Evolutionary conservation across 1,140 invertebrate species (phyloP), one percentile per base, ranked within the genome.

Genomic region (Drosophila sproati): DNA sequence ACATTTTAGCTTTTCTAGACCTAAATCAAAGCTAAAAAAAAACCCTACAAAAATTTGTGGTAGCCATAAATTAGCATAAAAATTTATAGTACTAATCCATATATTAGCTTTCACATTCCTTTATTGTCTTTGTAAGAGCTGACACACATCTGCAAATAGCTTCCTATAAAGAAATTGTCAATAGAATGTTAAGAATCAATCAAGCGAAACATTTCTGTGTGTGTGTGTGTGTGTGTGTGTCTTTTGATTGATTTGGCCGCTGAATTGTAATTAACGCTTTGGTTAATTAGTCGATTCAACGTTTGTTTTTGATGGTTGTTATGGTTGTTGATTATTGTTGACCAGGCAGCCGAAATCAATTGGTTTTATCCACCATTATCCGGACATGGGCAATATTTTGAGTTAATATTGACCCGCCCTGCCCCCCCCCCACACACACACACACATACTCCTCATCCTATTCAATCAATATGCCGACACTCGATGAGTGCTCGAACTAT

Each of bases 401-500:
- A 48, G 64, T 68, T 68, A 3, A 50, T 55, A 31, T 29, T 47
- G 8, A n/a, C 45, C 47, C 5, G 1, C 31, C 56, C 29, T n/a
- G 0, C 34, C n/a, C n/a, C n/a, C 2, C 3, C 5, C 5, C 5
- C 20, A 20, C 20, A 20, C 20, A 20, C 20, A 20, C 20, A 20
- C 20, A 20, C 20, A 20, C 20, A 20, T 20, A 1, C 51, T 3
- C 28, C 32, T 28, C 5, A 59, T 62, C 63, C 48, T 66, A 55
- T 78, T 76, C 63, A 75, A 76, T 78, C 63, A 52, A 48, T 55
- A 31, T 32, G 73, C 57, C 66, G 61, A 63, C 69, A 67, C 66
- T 59, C 31, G 66, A 48, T 55, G 64, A 77, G 77, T 87, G 82
- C 87, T 86, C 87, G 79, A 79, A 77, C 79, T 82, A 79, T 86